A percentile compares a stretch with the other conserved stretches of the same genome.
Evolutionary conservation across 2,113 vertebrate genomes (phyloP).

Genomic region (Eclectus roratus): DNA sequence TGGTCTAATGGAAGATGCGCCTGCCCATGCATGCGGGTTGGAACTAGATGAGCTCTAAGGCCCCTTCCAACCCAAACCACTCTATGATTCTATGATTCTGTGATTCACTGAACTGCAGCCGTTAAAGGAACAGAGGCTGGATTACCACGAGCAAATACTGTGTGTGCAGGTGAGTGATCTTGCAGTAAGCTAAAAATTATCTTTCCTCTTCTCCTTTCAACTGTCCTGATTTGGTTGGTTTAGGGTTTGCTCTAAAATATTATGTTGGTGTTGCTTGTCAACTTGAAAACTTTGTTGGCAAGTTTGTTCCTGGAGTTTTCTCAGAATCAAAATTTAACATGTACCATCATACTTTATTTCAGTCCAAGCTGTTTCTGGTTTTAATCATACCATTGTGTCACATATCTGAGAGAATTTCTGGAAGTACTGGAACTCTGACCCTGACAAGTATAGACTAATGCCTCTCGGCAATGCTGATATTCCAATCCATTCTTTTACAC

Average conservation of each 20-base stretch:
- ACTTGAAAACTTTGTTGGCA: too few species aligned
- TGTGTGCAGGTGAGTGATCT: neutral
- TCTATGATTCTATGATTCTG: neutral
- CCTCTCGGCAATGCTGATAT: neutral
- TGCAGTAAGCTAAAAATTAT: neutral
- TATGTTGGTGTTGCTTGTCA: neutral
- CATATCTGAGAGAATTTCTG: neutral
- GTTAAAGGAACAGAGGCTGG: neutral
- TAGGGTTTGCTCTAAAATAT: neutral
- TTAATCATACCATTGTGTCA: neutral
- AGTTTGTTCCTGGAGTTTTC: too few species aligned
- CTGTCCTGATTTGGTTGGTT: neutral
- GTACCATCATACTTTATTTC: slow-evolving; percentile 4
- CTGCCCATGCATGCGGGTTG: neutral
- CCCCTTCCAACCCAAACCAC: neutral
- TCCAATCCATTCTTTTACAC: neutral
- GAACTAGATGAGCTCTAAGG: neutral
- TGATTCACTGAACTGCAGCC: neutral
- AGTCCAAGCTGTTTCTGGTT: neutral
- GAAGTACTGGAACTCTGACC: neutral
- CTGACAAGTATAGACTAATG: neutral
- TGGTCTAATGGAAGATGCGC: neutral
- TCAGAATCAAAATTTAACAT: neutral
- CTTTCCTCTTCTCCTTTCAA: neutral
- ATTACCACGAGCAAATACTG: neutral